phyloP scores from a whole-genome alignment of 2,888 invertebrate species.

The Drosophila robusta region DNA sequence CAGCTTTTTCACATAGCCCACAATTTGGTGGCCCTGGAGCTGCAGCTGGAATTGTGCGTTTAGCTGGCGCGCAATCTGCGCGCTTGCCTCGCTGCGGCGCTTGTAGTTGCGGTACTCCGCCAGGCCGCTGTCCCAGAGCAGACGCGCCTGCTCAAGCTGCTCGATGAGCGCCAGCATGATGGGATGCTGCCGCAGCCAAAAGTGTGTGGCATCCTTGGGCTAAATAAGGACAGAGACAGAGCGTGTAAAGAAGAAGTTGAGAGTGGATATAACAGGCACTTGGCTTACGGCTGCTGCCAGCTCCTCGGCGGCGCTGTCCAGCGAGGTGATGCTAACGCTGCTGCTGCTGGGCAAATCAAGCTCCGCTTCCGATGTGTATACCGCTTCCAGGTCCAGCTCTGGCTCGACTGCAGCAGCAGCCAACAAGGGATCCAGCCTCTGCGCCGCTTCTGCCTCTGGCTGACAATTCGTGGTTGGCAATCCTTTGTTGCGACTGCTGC shows the following conservation, averaged over 20 bases:
- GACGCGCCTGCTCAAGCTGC: slow-evolving; percentile 16
- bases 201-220: slow-evolving; percentile 8
- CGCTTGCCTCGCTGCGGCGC: slow-evolving; percentile 24
- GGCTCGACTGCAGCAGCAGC: background rate
- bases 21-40: slow-evolving; percentile 21
- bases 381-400: background rate
- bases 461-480: too few relatives aligned
- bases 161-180: slow-evolving; percentile 49
- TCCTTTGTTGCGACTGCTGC: too few relatives aligned
- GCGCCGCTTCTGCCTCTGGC: background rate
- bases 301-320: background rate
- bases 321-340: background rate
- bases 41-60: slow-evolving; percentile 26
- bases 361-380: background rate
- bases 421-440: too few relatives aligned
- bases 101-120: slow-evolving; percentile 30
- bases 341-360: background rate
- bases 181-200: slow-evolving; percentile 46
- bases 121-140: slow-evolving; percentile 40
- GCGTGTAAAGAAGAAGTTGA: rapidly evolving
- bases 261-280: background rate
- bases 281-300: slow-evolving; percentile 8
- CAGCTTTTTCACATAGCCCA: slow-evolving; percentile 17
- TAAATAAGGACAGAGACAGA: background rate
- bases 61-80: slow-evolving; percentile 24